A percentile compares a stretch with the other conserved stretches of the same genome.
Conservation (phyloP, 1,140 invertebrate genomes). For the Drosophila kurseongensis region DNA sequence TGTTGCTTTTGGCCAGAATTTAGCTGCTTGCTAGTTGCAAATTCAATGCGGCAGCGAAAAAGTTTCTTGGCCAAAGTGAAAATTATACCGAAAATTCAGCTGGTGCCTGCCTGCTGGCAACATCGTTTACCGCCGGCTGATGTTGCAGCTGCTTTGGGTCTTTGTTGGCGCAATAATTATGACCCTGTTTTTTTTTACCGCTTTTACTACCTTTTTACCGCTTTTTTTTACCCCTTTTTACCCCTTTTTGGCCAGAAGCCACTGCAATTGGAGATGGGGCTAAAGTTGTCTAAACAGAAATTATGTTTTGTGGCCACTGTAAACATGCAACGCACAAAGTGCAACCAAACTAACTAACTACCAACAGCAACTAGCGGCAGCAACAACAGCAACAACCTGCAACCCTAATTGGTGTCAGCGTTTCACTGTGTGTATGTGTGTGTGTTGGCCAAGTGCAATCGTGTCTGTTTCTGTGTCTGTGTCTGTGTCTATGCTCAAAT, state of each 20-base stretch:
- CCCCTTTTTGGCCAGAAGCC: constrained; percentile 20
- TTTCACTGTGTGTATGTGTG: constrained; percentile 41
- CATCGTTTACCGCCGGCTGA: constrained; percentile 29
- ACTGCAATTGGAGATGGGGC: constrained; percentile 35
- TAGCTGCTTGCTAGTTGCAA: constrained; percentile 51
- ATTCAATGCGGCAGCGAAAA: constrained; percentile 62
- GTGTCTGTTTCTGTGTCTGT: constrained; percentile 26
- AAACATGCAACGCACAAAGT: constrained; percentile 77
- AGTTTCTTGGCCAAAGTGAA: constrained; percentile 51
- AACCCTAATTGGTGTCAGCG: constrained; percentile 79
- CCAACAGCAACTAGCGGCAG: constrained; percentile 31
- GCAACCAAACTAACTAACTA: constrained; percentile 60
- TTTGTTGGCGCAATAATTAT: constrained; percentile 67
- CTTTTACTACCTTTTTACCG: neutral
- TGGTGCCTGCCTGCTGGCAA: constrained; percentile 26
- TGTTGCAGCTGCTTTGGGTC: constrained; percentile 19
- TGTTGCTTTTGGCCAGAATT: constrained; percentile 32
- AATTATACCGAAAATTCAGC: constrained; percentile 46
- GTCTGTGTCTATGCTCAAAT: constrained; percentile 57
- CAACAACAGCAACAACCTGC: constrained; percentile 12
- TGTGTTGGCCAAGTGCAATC: constrained; percentile 10
- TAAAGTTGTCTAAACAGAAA: constrained; percentile 77
- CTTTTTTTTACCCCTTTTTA: neutral
- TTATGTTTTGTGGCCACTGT: constrained; percentile 80
- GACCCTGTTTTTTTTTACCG: constrained; percentile 30